Evolutionary conservation across 2,888 invertebrate species (phyloP).

Genomic region (Ferrisia virgata): DNA sequence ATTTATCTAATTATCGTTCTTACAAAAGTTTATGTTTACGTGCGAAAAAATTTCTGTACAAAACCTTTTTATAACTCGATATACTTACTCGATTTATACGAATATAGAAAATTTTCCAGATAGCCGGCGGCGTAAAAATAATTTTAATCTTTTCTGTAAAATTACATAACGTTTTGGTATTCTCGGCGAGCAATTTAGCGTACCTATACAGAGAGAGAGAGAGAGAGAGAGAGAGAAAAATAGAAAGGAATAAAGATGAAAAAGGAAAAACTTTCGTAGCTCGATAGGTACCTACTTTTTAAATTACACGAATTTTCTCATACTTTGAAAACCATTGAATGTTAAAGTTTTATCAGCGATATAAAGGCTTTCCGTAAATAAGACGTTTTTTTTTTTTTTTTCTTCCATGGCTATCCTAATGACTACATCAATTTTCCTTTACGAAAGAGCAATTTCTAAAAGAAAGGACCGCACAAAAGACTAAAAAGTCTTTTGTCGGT

Average conservation of each 20-base stretch:
- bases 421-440: constrained; percentile 37
- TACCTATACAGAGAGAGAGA: too few relatives aligned
- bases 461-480: constrained; percentile 30
- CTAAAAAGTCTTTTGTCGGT: constrained; percentile 39
- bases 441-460: constrained; percentile 33
- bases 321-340: constrained; percentile 32
- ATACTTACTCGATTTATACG: too few relatives aligned
- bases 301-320: constrained; percentile 4
- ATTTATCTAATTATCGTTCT: neutral
- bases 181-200: too few relatives aligned
- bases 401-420: constrained; percentile 37
- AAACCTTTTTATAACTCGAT: too few relatives aligned
- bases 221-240: too few relatives aligned
- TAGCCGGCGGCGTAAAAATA: neutral
- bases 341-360: constrained; percentile 26
- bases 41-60: too few relatives aligned
- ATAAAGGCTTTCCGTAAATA: constrained; percentile 38
- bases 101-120: too few relatives aligned
- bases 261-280: too few relatives aligned
- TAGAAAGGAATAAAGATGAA: neutral
- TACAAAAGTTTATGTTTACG: neutral
- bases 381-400: constrained; percentile 33
- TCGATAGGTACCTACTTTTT: too few relatives aligned
- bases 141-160: neutral
- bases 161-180: too few relatives aligned